phyloP scores from a whole-genome alignment of 2,113 vertebrate genomes.

The Saguinus imperator region DNA sequence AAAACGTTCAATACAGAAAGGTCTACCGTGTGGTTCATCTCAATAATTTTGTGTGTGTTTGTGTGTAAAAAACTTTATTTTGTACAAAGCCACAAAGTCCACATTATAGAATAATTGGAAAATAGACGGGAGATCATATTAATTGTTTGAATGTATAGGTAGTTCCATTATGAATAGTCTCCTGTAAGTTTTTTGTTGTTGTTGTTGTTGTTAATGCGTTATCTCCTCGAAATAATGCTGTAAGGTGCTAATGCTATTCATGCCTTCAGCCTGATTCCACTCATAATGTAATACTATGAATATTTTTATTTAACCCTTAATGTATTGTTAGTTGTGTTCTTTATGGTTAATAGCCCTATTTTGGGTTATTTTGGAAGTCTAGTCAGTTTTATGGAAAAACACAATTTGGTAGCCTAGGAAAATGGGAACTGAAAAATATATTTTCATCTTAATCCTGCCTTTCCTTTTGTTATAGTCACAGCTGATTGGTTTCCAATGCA shows the following conservation, averaged over 20 bases:
- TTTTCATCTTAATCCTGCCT: not conserved
- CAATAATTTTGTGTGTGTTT: not conserved
- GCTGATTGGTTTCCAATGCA: not conserved
- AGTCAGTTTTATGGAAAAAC: conserved; percentile 46
- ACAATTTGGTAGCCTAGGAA: conserved; percentile 11
- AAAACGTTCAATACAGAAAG: not conserved
- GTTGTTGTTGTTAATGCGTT: conserved; percentile 10
- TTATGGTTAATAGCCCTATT: not conserved
- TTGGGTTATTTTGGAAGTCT: conserved; percentile 4
- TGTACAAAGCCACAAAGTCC: conserved; percentile 1
- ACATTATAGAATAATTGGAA: conserved; percentile 40
- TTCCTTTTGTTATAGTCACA: not conserved
- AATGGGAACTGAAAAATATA: not conserved
- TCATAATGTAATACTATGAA: not conserved
- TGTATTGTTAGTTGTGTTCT: not conserved
- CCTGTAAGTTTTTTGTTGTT: not conserved
- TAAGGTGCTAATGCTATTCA: conserved; percentile 2
- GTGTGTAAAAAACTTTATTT: not conserved
- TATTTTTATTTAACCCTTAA: conserved; percentile 31
- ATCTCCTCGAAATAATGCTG: conserved; percentile 11
- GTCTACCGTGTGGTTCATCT: not conserved
- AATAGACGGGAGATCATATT: not conserved
- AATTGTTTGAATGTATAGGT: conserved; percentile 38
- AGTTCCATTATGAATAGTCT: conserved; percentile 2
- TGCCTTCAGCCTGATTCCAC: not conserved